Percentiles rank a stretch among this genome's conserved stretches.
These are phyloP conservation scores for Ips typographus DNA, from an alignment of 1,140 invertebrate genomes.

Conservation along the genomic window DNA sequence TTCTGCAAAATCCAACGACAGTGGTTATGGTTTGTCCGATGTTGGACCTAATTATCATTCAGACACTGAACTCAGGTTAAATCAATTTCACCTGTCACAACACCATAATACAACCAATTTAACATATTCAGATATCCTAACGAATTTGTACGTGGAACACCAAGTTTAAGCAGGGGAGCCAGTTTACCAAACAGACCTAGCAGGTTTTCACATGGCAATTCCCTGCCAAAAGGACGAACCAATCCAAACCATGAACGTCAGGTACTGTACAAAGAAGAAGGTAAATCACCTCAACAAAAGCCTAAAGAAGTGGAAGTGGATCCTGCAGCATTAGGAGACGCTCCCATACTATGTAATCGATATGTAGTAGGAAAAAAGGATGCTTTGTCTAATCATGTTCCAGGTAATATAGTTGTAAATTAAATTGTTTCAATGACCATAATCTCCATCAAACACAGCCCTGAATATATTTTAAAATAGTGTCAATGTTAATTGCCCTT, in stretches of 20 bases:
- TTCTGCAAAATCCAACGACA: slow-evolving; percentile 71
- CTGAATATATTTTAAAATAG: not conserved
- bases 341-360: slow-evolving; percentile 69
- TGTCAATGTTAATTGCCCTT: not conserved
- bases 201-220: slow-evolving; percentile 25
- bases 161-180: slow-evolving; percentile 24
- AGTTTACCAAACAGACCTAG: slow-evolving; percentile 42
- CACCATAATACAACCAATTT: not conserved
- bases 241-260: slow-evolving; percentile 1
- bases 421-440: no score
- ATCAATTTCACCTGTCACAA: not conserved
- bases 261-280: not conserved
- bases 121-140: slow-evolving; percentile 51
- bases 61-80: slow-evolving; percentile 60
- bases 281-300: slow-evolving; percentile 8
- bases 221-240: not conserved
- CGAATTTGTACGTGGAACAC: slow-evolving; percentile 34
- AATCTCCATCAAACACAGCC: no score
- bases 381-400: slow-evolving; percentile 36
- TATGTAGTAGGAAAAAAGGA: slow-evolving; percentile 67
- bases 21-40: slow-evolving; percentile 52
- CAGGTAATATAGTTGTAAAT: slow-evolving; percentile 28
- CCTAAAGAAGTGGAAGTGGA: slow-evolving; percentile 45
- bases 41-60: slow-evolving; percentile 56
- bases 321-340: slow-evolving; percentile 52